Evolutionary conservation across 1,140 invertebrate species (phyloP), one percentile per base, ranked within the genome.

Genomic region (Capitella teleta): DNA sequence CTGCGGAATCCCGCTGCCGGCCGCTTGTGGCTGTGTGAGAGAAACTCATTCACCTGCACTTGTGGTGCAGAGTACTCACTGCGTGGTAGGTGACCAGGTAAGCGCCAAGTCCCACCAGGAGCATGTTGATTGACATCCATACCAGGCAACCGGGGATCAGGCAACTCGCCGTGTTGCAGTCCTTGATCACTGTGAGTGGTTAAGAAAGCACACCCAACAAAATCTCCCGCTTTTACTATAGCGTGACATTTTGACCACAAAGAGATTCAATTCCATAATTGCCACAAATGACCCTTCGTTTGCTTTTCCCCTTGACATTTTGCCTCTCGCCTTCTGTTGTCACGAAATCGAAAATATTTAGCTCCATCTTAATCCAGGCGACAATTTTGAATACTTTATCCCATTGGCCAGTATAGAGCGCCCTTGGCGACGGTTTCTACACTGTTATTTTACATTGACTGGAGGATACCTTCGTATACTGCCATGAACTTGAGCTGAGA

Each of bases 1-100:
- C 73, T 96, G 89, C 1, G 95, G 93, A 61, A 98, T 98, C 25
- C 95, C 94, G 77, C 90, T 95, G 8, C 94, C 95, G 28, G 84
- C 84, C 40, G 94, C 92, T 21, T 90, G 81, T 16, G 93, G 92
- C 78, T 85, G 56, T 46, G 55, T 52, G 57, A 34, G 10, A 36
- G 19, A 34, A 52, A 45, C 43, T 42, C 19, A 10, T 19, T 12
- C 12, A 14, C 12, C 40, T 14, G 14, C 10, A 19, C 19, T 10
- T 42, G 12, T 19, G 14, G 19, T 42, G 1, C 12, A 10, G 19
- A 19, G 14, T 42, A 21, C 41, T 51, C 26, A 51, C 49, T 12
- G 49, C 49, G 41, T 51, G 49, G 28, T 26, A 51, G 5, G 49
- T 51, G 49, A 51, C 49, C 18, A 51, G 16, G 30, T 51, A 51